Conservation (phyloP, 2,797 vertebrate genomes). For the Acropternis orthonyx region DNA sequence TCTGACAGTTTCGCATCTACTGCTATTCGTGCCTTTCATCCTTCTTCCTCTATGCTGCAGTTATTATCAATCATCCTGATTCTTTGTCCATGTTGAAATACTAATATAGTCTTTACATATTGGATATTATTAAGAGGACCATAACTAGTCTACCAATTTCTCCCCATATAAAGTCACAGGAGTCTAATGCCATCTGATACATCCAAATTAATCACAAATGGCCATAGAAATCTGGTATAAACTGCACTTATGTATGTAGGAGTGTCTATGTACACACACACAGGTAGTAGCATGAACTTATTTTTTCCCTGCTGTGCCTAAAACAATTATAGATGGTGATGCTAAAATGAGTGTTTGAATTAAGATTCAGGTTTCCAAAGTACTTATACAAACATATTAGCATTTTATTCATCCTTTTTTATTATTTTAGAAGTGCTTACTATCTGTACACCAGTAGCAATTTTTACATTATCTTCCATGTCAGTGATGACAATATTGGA, state of each 20-base stretch:
- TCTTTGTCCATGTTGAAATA: background rate
- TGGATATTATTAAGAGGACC: background rate
- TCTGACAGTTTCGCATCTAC: background rate
- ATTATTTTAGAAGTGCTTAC: background rate
- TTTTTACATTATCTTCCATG: background rate
- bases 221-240: background rate
- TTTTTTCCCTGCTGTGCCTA: background rate
- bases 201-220: background rate
- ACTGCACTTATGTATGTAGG: rapidly evolving
- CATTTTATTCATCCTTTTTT: background rate
- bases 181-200: background rate
- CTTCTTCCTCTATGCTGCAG: background rate
- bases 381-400: background rate
- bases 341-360: background rate
- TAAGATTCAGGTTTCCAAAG: background rate
- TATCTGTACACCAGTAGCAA: background rate
- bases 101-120: background rate
- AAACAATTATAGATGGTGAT: background rate
- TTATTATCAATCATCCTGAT: background rate
- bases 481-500: background rate
- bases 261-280: background rate
- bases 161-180: background rate
- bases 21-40: background rate
- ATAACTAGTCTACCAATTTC: background rate
- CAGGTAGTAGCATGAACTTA: rapidly evolving